Percentiles rank a stretch among this genome's conserved stretches.
These are phyloP conservation scores for Anniella stebbinsi DNA, from an alignment of 2,797 vertebrate genomes.

Conservation along the genomic window DNA sequence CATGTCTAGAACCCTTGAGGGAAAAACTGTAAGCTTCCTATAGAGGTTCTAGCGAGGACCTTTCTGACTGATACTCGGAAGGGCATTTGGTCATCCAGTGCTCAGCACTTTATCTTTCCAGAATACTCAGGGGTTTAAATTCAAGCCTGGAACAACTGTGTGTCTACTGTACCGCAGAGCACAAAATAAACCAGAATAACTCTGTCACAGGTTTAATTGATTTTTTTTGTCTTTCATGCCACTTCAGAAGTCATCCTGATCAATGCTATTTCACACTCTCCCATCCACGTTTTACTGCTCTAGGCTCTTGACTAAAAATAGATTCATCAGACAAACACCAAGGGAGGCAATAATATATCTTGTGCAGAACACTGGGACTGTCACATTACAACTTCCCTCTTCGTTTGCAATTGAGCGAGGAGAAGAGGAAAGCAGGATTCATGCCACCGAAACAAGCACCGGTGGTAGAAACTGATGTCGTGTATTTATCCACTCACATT, in stretches of 20 bases:
- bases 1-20: slow-evolving; percentile 17
- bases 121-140: not conserved
- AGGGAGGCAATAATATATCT: slow-evolving; percentile 47
- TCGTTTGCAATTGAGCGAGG: slow-evolving; percentile 40
- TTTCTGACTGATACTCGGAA: fast-evolving
- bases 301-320: slow-evolving; percentile 62
- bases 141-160: slow-evolving; percentile 42
- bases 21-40: not conserved
- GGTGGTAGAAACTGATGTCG: slow-evolving; percentile 51
- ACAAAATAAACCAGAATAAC: slow-evolving; percentile 63
- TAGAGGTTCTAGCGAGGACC: not conserved
- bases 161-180: slow-evolving; percentile 55
- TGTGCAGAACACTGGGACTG: slow-evolving; percentile 35
- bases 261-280: slow-evolving; percentile 75
- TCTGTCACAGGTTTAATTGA: slow-evolving; percentile 78
- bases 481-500: slow-evolving; percentile 60
- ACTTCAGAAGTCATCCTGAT: slow-evolving; percentile 79
- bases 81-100: fast-evolving
- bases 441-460: not conserved
- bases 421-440: slow-evolving; percentile 27
- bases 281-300: slow-evolving; percentile 57
- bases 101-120: not conserved
- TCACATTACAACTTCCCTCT: slow-evolving; percentile 54
- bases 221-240: slow-evolving; percentile 75
- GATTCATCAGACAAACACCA: slow-evolving; percentile 62